phyloP scores from a whole-genome alignment of 2,113 vertebrate genomes.

The Phasianus colchicus region DNA sequence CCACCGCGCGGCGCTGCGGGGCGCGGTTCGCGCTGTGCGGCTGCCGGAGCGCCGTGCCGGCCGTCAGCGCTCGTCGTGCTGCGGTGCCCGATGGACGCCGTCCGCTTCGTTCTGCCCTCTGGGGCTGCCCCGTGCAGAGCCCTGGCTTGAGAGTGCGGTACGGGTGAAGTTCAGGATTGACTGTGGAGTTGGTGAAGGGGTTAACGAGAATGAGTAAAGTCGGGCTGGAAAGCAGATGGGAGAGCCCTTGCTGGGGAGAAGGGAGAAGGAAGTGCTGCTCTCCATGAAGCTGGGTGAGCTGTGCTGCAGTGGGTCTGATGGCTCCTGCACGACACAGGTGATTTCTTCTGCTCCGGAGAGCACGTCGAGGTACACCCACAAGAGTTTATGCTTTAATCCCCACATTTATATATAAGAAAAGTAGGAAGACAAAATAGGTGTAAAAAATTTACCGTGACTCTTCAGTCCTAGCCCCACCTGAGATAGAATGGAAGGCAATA shows the following conservation, averaged over 20 bases:
- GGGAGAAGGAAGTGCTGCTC: conserved; percentile 6
- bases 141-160: neutral
- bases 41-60: no score
- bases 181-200: neutral
- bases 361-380: neutral
- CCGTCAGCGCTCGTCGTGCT: neutral
- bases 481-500: neutral
- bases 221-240: conserved; percentile 14
- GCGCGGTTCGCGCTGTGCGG: no score
- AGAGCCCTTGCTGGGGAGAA: neutral
- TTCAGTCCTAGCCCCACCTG: neutral
- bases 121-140: neutral
- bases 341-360: neutral
- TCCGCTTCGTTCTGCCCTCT: neutral
- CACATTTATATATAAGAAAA: neutral
- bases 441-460: neutral
- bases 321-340: neutral
- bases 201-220: neutral
- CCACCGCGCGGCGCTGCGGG: no score
- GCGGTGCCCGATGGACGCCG: neutral
- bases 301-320: neutral
- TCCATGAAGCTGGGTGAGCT: neutral
- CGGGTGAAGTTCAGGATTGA: neutral
- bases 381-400: neutral
- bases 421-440: neutral